These are phyloP conservation scores for Nothocercus julius DNA, from an alignment of 2,113 vertebrate genomes.

Conservation along the genomic window DNA sequence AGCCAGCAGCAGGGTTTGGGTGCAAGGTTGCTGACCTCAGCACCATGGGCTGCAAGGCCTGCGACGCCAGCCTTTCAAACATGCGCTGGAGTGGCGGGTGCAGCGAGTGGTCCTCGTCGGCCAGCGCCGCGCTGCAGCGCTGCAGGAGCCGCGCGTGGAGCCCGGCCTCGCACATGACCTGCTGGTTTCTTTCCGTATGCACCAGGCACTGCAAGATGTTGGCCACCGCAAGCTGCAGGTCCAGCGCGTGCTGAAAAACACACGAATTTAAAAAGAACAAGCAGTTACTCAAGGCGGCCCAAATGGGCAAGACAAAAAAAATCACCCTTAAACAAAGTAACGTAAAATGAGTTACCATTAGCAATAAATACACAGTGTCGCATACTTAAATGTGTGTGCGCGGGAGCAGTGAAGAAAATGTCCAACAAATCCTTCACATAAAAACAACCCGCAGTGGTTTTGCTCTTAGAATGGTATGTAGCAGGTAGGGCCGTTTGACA, in stretches of 20 bases:
- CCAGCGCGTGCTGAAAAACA: conserved; percentile 86
- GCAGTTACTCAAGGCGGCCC: background rate
- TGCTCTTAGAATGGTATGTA: background rate
- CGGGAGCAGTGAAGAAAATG: accelerated
- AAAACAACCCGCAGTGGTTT: background rate
- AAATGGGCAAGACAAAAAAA: background rate
- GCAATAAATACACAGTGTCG: background rate
- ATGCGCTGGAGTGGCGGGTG: conserved; percentile 95
- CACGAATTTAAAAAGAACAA: background rate
- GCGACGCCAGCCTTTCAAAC: conserved; percentile 96
- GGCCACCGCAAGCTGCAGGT: conserved; percentile 94
- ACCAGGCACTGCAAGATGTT: conserved; percentile 94
- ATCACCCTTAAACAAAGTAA: background rate
- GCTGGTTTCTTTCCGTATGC: conserved; percentile 94
- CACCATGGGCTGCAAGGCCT: conserved; percentile 94
- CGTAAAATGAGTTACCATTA: background rate
- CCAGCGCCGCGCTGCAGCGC: conserved; percentile 90
- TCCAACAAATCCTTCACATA: background rate
- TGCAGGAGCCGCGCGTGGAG: conserved; percentile 92
- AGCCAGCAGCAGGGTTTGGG: background rate
- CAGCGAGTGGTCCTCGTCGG: conserved; percentile 93
- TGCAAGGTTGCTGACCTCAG: conserved; percentile 82
- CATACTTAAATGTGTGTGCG: accelerated
- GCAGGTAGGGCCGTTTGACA: background rate
- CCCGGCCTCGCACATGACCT: conserved; percentile 93